Percentiles rank a stretch among this genome's conserved stretches.
Conservation (phyloP, 2,888 invertebrate genomes). For the Panorpa germanica region DNA sequence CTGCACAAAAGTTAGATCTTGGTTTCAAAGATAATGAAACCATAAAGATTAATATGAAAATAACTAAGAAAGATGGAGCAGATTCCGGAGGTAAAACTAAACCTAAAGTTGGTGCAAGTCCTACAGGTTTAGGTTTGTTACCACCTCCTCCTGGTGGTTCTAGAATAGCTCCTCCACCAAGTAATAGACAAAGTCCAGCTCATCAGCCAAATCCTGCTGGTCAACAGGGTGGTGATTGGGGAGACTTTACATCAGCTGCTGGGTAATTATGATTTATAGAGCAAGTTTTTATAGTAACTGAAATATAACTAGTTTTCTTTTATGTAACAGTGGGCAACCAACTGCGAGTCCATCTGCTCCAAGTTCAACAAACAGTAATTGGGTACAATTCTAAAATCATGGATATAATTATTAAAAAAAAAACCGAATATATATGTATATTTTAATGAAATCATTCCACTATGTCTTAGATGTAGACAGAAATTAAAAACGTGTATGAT, state of each 20-base stretch:
- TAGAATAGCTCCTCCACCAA: slow-evolving; percentile 59
- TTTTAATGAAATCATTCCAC: too few relatives aligned
- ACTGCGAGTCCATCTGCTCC: slow-evolving; percentile 15
- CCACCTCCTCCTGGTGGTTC: slow-evolving; percentile 73
- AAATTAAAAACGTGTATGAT: too few relatives aligned
- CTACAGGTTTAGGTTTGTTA: slow-evolving; percentile 35
- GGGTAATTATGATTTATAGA: slow-evolving; percentile 26
- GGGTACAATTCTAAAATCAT: slow-evolving; percentile 28
- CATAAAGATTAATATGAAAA: slow-evolving; percentile 97
- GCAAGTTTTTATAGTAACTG: neutral
- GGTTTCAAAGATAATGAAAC: slow-evolving; percentile 99
- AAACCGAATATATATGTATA: too few relatives aligned
- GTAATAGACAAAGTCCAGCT: slow-evolving; percentile 41
- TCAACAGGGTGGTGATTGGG: slow-evolving; percentile 44
- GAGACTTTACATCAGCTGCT: slow-evolving; percentile 62
- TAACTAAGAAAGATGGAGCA: slow-evolving; percentile 79
- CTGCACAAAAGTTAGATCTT: slow-evolving; percentile 71
- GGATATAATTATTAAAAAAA: too few relatives aligned
- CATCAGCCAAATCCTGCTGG: slow-evolving; percentile 22
- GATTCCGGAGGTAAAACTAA: slow-evolving; percentile 41
- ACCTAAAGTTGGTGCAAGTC: slow-evolving; percentile 32
- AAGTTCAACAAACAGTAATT: slow-evolving; percentile 20
- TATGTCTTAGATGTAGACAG: too few relatives aligned
- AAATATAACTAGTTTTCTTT: neutral
- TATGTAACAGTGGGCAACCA: slow-evolving; percentile 9